Base-by-base conservation (phyloP, 2,113 vertebrate species). In the Cephalophus harveyi region DNA sequence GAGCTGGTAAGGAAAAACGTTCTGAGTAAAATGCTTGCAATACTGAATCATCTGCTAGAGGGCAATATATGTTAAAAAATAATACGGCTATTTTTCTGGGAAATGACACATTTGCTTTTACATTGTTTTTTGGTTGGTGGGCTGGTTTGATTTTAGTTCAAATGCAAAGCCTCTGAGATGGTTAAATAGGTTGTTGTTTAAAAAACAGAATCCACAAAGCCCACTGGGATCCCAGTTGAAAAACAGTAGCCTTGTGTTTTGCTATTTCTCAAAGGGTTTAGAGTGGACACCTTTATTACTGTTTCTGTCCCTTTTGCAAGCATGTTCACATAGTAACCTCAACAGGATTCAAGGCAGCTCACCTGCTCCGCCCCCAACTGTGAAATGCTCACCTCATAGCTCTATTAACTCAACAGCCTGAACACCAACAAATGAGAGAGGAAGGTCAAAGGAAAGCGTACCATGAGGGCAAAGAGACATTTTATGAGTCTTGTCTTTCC, bases 21-120 rank as follows among this genome's bases (percentile, higher is more conserved):
- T 50, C 48, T 79, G 55, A 95, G 33, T 64, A 60, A 89, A 92
- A 93, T 55, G 11, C 93, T 96, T 98, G 97, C 95, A 98, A 96
- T 98, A 97, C 95, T 91, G 7, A 57, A 1, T 0, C 78, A 17
- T 71, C 98, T 98, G 97, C 98, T 99, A 99, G 98, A 96, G 98
- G 98, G 98, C 98, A 95, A 94, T 36, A 88, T 98, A 40, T 71
- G 92, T 95, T 98, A 94, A 98, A 40, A 55, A 97, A 98, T 98
- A 60, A 71, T 19, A 30, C 7, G 4, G 46, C 89, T 76, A n/a
- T 46, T 81, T 90, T 82, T 82, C 46, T 96, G 43, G n/a, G 52
- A 27, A 23, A 52, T 81, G 19, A 59, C 40, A 71, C 52, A 27
- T 25, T 74, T 27, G 10, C 10, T 62, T n/a, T 64, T n/a, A 6